Conservation (phyloP, 2,797 vertebrate genomes). For the Erithacus rubecula region DNA sequence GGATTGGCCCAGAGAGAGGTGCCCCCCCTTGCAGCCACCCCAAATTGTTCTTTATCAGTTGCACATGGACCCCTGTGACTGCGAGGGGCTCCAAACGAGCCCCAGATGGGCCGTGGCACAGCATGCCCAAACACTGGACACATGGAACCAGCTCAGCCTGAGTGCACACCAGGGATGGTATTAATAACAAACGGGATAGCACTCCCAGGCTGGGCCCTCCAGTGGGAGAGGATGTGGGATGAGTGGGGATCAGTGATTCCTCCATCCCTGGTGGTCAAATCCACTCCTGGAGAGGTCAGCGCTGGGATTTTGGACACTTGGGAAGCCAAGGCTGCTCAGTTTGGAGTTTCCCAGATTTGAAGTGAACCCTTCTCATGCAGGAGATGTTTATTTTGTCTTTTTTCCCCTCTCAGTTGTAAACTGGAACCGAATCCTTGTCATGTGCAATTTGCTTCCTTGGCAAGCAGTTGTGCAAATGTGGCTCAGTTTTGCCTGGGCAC, state of each 20-base stretch:
- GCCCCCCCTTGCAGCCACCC: background rate
- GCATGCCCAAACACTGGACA: constrained; percentile 52
- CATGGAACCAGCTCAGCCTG: constrained; percentile 48
- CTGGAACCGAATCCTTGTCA: background rate
- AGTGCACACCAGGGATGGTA: constrained; percentile 33
- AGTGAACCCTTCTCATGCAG: background rate
- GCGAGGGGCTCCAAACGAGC: constrained; percentile 66
- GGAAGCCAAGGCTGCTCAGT: background rate
- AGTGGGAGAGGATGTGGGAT: background rate
- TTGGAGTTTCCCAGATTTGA: background rate
- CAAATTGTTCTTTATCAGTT: constrained; percentile 76
- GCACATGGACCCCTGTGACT: constrained; percentile 72
- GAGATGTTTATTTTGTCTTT: background rate
- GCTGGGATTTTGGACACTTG: accelerated
- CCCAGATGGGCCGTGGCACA: constrained; percentile 71
- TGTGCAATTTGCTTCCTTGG: background rate
- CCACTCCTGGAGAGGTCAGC: background rate
- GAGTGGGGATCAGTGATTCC: background rate
- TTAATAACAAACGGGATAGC: constrained; percentile 65
- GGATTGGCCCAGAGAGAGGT: constrained; percentile 37
- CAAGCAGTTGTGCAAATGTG: background rate
- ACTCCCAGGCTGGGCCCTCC: background rate
- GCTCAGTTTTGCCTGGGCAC: background rate
- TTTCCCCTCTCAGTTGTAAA: background rate
- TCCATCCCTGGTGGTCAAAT: background rate